phyloP scores from a whole-genome alignment of 1,140 invertebrate genomes.

The Drosophila gunungcola region DNA sequence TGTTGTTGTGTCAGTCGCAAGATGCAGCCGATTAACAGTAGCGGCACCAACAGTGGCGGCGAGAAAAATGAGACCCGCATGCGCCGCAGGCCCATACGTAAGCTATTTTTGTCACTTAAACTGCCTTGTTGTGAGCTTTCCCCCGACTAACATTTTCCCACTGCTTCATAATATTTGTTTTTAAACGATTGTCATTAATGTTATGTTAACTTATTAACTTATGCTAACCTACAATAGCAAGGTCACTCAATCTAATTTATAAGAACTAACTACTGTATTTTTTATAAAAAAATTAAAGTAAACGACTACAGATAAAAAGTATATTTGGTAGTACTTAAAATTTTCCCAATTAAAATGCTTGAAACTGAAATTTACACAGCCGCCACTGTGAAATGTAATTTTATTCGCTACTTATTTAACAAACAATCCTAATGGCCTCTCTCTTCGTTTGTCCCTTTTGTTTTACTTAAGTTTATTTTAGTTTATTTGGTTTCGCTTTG shows the following conservation, averaged over 20 bases:
- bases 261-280: neutral
- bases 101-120: constrained; percentile 67
- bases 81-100: constrained; percentile 79
- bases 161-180: neutral
- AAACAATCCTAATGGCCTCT: neutral
- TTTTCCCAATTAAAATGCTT: neutral
- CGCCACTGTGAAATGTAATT: constrained; percentile 16
- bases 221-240: neutral
- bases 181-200: neutral
- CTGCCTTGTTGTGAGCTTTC: neutral
- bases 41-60: constrained; percentile 63
- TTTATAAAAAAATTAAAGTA: neutral
- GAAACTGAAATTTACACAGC: constrained; percentile 8
- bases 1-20: constrained; percentile 36
- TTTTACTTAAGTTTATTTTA: constrained; percentile 25
- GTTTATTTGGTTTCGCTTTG: constrained; percentile 30
- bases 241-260: neutral
- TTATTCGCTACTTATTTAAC: constrained; percentile 20
- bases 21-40: constrained; percentile 64
- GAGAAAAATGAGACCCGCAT: constrained; percentile 69
- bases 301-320: too few species aligned
- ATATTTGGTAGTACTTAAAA: too few species aligned
- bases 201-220: neutral
- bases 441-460: constrained; percentile 11
- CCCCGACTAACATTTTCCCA: neutral